phyloP scores from a whole-genome alignment of 2,113 vertebrate species.

The Planiliza haematocheilus region DNA sequence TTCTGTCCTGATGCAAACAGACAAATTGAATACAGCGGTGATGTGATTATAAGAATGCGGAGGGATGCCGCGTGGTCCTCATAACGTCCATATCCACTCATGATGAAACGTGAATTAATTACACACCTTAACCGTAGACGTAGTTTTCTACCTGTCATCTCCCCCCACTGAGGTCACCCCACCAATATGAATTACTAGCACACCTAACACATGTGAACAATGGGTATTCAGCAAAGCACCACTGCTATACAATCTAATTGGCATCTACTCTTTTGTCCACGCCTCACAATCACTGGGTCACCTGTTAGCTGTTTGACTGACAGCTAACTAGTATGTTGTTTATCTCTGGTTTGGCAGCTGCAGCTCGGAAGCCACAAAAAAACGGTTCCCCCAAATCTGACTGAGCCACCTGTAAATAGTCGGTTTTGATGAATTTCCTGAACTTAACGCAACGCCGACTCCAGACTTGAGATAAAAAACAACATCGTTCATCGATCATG shows the following conservation, averaged over 20 bases:
- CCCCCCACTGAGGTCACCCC: no score
- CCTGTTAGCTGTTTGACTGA: background rate
- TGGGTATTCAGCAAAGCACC: background rate
- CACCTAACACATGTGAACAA: no score
- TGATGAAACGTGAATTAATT: background rate
- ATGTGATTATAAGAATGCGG: background rate
- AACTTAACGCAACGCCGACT: no score
- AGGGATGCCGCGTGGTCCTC: constrained; percentile 1
- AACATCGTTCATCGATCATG: no score
- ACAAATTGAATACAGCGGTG: constrained; percentile 12
- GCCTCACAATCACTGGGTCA: background rate
- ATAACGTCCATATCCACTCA: background rate
- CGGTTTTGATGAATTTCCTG: no score
- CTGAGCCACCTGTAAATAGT: no score
- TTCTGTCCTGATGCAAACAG: constrained; percentile 7
- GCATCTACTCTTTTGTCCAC: background rate
- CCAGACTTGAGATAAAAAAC: no score
- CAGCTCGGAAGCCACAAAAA: background rate
- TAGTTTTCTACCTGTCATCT: no score
- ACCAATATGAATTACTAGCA: no score
- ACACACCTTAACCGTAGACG: no score
- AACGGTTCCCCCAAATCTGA: no score
- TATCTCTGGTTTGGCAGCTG: background rate
- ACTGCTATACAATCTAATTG: background rate
- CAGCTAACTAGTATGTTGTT: background rate